Evolutionary conservation across 2,113 vertebrate genomes (phyloP).

Genomic region (Notothenia rossii): DNA sequence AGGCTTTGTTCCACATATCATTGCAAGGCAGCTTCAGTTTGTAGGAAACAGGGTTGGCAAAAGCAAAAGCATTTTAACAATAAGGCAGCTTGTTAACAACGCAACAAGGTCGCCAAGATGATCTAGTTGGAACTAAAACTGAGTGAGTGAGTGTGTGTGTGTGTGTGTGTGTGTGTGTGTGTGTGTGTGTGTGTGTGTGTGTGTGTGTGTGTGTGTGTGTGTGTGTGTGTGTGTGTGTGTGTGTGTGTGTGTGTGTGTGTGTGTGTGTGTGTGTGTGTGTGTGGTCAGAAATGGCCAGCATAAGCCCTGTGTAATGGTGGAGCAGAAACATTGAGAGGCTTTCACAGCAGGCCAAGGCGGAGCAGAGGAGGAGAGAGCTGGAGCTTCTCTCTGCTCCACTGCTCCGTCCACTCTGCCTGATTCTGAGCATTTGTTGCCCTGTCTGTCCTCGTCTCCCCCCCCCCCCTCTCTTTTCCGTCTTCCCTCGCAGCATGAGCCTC

Average conservation of each 20-base stretch:
- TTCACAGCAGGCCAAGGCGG: conserved; percentile 17
- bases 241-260: no score
- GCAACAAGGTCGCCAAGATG: neutral
- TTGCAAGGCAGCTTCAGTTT: no score
- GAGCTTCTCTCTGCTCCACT: neutral
- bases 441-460: conserved; percentile 32
- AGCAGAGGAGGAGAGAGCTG: conserved; percentile 30
- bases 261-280: neutral
- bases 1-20: no score
- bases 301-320: conserved; percentile 17
- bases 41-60: no score
- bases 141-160: no score
- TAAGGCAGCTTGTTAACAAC: no score
- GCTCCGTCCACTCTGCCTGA: neutral
- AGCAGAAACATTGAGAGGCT: conserved; percentile 21
- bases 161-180: no score
- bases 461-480: neutral
- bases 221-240: no score
- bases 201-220: no score
- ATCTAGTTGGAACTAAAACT: neutral
- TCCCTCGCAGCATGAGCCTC: conserved; percentile 24
- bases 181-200: no score
- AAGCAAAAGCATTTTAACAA: no score
- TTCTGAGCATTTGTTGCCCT: conserved; percentile 6
- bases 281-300: neutral